phyloP scores from a whole-genome alignment of 2,797 vertebrate genomes.

The Enteromius paludinosus region DNA sequence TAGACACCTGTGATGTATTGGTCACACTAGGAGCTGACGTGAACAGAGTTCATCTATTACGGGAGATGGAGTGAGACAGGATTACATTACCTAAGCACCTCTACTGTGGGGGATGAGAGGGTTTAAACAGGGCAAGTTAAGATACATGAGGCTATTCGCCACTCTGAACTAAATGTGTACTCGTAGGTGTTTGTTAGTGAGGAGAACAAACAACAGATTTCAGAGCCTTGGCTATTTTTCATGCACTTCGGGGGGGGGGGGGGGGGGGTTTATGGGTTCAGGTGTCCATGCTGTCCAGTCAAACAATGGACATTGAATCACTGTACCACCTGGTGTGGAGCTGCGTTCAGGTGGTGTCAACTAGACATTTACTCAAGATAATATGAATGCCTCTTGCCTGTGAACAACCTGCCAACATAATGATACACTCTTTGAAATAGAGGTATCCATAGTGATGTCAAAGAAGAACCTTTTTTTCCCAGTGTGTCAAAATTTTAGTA shows the following conservation, averaged over 20 bases:
- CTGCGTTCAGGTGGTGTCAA: constrained; percentile 14
- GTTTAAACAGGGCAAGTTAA: constrained; percentile 48
- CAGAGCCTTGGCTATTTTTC: constrained; percentile 30
- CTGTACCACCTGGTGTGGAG: constrained; percentile 14
- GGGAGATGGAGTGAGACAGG: constrained; percentile 47
- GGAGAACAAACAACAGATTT: constrained; percentile 32
- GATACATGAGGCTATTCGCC: constrained; percentile 40
- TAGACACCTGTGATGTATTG: constrained; percentile 54
- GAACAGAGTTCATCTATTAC: constrained; percentile 56
- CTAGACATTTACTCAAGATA: constrained; percentile 12
- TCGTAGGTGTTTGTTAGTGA: constrained; percentile 41
- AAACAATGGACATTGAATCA: constrained; percentile 33
- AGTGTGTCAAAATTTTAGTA: neutral
- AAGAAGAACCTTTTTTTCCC: neutral
- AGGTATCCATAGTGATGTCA: neutral
- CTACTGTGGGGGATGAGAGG: constrained; percentile 43
- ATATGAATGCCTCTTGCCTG: neutral
- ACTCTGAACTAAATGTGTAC: constrained; percentile 27
- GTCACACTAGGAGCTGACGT: constrained; percentile 49
- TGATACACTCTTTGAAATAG: neutral
- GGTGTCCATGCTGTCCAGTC: constrained; percentile 23
- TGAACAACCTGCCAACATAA: neutral
- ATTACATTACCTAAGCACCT: constrained; percentile 55
- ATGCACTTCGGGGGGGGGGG: constrained; percentile 10
- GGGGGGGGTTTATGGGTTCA: constrained; percentile 13